These are phyloP conservation scores for Odocoileus hemionus DNA, from an alignment of 2,113 vertebrate genomes.

Conservation along the genomic window DNA sequence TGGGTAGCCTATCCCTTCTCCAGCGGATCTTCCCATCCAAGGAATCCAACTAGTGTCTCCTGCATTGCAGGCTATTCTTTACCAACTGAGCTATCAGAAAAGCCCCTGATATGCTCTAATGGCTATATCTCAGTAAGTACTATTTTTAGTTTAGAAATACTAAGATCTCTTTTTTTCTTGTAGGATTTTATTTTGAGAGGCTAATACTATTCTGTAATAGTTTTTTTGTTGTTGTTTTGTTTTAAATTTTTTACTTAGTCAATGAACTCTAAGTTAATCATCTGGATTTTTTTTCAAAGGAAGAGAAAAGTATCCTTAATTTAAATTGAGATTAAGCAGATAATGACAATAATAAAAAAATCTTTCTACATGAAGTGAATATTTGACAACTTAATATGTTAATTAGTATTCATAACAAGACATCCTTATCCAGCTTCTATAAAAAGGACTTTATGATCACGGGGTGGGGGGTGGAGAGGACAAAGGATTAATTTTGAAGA, in stretches of 20 bases:
- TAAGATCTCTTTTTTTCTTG: neutral
- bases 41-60: neutral
- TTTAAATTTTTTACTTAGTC: neutral
- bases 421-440: neutral
- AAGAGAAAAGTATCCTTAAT: conserved; percentile 28
- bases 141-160: neutral
- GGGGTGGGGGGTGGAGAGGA: neutral
- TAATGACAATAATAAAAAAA: conserved; percentile 12
- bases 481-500: conserved; percentile 4
- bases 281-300: conserved; percentile 15
- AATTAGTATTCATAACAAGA: conserved; percentile 47
- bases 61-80: neutral
- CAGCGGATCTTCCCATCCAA: neutral
- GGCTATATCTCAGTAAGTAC: neutral
- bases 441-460: neutral
- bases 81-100: neutral
- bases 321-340: conserved; percentile 22
- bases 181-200: neutral
- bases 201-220: neutral
- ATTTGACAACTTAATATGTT: neutral
- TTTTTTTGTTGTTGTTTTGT: neutral
- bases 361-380: conserved; percentile 30
- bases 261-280: conserved; percentile 27
- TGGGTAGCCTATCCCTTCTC: neutral
- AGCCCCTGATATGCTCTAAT: neutral